Conservation (phyloP, 2,797 vertebrate species). For the Pseudochirops cupreus region DNA sequence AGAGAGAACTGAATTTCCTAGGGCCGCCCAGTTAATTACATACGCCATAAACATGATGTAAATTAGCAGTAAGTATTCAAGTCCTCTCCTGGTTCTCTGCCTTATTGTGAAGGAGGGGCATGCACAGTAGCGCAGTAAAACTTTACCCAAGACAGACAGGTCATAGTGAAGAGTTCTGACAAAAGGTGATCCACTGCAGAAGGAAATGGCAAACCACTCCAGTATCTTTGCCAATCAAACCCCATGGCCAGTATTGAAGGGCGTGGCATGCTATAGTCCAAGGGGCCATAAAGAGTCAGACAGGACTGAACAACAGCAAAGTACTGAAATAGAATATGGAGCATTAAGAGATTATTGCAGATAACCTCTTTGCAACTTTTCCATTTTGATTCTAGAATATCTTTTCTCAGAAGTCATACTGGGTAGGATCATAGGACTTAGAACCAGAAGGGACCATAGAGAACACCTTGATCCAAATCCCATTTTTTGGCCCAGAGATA, state of each 20-base stretch:
- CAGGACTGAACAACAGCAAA: background rate
- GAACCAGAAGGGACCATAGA: background rate
- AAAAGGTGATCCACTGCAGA: background rate
- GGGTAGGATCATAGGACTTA: background rate
- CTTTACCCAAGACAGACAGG: background rate
- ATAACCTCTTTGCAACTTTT: background rate
- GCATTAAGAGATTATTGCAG: background rate
- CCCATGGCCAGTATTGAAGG: background rate
- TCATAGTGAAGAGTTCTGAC: background rate
- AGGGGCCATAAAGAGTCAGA: background rate
- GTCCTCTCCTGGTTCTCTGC: background rate
- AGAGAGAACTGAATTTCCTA: background rate
- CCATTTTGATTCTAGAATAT: background rate
- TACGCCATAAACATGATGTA: background rate
- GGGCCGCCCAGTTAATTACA: background rate
- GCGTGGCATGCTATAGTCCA: background rate
- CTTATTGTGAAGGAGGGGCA: no score
- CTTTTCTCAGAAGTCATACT: background rate
- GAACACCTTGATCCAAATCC: background rate
- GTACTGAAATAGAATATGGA: background rate
- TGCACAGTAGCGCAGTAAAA: background rate
- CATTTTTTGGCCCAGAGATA: background rate
- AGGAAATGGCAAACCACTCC: background rate
- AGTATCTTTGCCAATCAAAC: background rate
- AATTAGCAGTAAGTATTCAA: background rate